Evolutionary conservation across 2,888 invertebrate genomes (phyloP).

Genomic region (Meganola albula): DNA sequence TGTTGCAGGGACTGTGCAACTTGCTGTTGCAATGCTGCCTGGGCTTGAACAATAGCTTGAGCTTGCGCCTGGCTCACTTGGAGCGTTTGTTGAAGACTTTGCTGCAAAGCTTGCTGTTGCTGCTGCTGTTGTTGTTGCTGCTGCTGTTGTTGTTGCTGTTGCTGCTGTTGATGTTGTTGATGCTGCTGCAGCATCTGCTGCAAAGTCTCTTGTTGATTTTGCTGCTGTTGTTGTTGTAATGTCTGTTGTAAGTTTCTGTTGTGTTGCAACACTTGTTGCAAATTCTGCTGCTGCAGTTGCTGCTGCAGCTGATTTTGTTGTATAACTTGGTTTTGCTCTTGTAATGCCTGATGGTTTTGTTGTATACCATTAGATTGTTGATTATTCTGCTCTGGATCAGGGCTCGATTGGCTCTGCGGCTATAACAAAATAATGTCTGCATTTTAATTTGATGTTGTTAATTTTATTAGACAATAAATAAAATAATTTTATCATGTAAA

Average conservation of each 20-base stretch:
- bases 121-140: slow-evolving; percentile 42
- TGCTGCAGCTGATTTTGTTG: slow-evolving; percentile 62
- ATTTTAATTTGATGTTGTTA: too few relatives aligned
- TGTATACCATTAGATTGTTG: slow-evolving; percentile 70
- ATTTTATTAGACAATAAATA: too few relatives aligned
- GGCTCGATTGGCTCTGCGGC: slow-evolving; percentile 72
- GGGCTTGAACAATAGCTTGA: slow-evolving; percentile 66
- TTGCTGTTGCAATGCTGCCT: slow-evolving; percentile 66
- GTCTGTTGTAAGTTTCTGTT: slow-evolving; percentile 44
- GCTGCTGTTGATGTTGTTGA: slow-evolving; percentile 43
- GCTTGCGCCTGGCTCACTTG: slow-evolving; percentile 70
- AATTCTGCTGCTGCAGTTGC: slow-evolving; percentile 59
- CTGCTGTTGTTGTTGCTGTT: slow-evolving; percentile 37
- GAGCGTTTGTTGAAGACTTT: slow-evolving; percentile 57
- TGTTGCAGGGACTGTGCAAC: slow-evolving; percentile 67
- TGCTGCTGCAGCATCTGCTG: slow-evolving; percentile 43
- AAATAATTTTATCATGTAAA: too few relatives aligned
- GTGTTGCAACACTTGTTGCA: slow-evolving; percentile 47
- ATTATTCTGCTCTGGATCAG: slow-evolving; percentile 62
- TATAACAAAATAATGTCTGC: slow-evolving; percentile 53
- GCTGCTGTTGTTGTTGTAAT: slow-evolving; percentile 47
- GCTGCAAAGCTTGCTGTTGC: slow-evolving; percentile 51
- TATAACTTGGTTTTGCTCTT: slow-evolving; percentile 49
- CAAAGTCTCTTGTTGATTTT: slow-evolving; percentile 29
- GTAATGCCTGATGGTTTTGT: slow-evolving; percentile 56